Percentiles rank a stretch among this genome's conserved stretches.
Evolutionary conservation across 1,140 invertebrate genomes (phyloP).

Genomic region (Pachypsylla venusta): DNA sequence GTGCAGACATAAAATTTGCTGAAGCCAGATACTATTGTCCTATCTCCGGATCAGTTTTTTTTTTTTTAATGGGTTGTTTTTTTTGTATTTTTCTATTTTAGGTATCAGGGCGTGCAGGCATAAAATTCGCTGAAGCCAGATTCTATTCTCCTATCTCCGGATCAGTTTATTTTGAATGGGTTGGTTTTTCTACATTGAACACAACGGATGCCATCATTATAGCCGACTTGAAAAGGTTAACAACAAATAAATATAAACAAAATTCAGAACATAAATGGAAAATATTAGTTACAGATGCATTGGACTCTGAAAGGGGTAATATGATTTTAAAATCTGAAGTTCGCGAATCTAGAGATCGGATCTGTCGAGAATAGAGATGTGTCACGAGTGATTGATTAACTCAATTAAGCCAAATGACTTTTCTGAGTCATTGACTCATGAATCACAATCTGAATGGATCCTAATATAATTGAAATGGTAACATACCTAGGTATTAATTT

Average conservation of each 20-base stretch:
- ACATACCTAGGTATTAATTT: no score
- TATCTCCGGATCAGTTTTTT: slow-evolving; percentile 62
- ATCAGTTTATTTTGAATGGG: slow-evolving; percentile 64
- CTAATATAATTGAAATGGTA: no score
- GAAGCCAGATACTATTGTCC: slow-evolving; percentile 63
- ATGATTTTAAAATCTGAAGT: no score
- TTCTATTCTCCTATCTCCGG: slow-evolving; percentile 67
- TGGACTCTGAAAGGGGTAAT: slow-evolving; percentile 57
- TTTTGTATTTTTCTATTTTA: no score
- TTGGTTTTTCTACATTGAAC: slow-evolving; percentile 42
- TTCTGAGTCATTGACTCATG: no score
- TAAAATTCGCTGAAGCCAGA: slow-evolving; percentile 64
- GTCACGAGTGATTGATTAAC: no score
- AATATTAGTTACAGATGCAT: slow-evolving; percentile 75
- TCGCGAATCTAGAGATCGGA: no score
- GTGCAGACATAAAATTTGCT: slow-evolving; percentile 58
- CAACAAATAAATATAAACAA: background rate
- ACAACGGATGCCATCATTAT: slow-evolving; percentile 58
- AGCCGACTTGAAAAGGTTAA: slow-evolving; percentile 38
- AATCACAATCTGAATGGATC: no score
- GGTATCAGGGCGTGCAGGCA: slow-evolving; percentile 47
- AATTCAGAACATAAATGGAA: slow-evolving; percentile 63
- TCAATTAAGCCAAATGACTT: no score
- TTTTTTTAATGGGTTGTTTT: slow-evolving; percentile 64
- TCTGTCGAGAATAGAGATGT: no score